Evolutionary conservation across 2,888 invertebrate genomes (phyloP).

Genomic region (Notocelia uddmanniana): DNA sequence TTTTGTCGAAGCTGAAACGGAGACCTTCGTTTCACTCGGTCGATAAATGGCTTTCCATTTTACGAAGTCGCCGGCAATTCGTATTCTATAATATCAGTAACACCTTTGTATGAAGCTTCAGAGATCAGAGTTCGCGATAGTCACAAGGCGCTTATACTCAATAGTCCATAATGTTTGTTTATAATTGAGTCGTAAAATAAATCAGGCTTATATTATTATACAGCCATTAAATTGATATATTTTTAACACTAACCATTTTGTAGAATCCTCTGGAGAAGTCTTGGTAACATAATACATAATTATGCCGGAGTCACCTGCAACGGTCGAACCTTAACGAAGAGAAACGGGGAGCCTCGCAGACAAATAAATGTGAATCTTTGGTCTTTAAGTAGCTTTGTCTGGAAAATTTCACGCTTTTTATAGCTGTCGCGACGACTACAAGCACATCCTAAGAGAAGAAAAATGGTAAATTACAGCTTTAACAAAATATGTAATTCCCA

Average conservation of each 20-base stretch:
- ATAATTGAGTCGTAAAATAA: background rate
- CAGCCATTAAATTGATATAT: background rate
- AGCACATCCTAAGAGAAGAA: background rate
- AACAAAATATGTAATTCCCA: too few species aligned
- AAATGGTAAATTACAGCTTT: too few species aligned
- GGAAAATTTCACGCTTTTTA: slow-evolving; percentile 23
- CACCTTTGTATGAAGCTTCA: too few species aligned
- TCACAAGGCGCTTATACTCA: too few species aligned
- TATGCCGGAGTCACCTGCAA: slow-evolving; percentile 29
- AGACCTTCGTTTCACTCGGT: too few species aligned
- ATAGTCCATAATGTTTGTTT: too few species aligned
- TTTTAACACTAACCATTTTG: background rate
- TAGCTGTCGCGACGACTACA: background rate
- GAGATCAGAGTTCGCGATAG: too few species aligned
- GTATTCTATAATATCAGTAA: too few species aligned
- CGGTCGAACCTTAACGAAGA: slow-evolving; percentile 34
- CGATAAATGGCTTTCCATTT: too few species aligned
- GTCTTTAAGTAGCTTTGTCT: slow-evolving; percentile 18
- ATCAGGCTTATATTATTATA: background rate
- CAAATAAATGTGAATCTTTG: slow-evolving; percentile 23
- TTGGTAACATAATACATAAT: slow-evolving; percentile 23
- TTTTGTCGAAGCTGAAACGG: too few species aligned
- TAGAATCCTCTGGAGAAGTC: slow-evolving; percentile 11
- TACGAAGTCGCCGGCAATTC: too few species aligned
- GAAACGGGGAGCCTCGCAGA: slow-evolving; percentile 18